Evolutionary conservation across 2,797 vertebrate genomes (phyloP).

Genomic region (Cossypha caffra): DNA sequence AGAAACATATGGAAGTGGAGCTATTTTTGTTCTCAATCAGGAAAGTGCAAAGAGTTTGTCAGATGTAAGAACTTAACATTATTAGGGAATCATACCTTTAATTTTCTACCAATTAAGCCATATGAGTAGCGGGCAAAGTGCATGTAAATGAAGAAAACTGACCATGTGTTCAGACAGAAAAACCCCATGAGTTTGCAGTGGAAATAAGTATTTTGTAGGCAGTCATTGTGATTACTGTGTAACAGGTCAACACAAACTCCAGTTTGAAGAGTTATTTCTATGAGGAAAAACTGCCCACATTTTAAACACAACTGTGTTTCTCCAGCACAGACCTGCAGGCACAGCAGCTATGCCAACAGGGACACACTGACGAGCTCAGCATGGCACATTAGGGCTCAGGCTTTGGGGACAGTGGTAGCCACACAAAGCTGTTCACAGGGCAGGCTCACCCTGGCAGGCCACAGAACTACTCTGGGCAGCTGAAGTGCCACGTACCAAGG

Average conservation of each 20-base stretch:
- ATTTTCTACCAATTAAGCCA: neutral
- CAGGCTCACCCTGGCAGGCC: neutral
- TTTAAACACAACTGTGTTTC: neutral
- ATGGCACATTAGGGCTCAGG: accelerated
- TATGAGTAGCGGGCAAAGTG: neutral
- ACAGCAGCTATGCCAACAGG: neutral
- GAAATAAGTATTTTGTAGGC: neutral
- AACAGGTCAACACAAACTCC: neutral
- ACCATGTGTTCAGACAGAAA: neutral
- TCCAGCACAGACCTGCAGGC: neutral
- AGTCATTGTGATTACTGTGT: neutral
- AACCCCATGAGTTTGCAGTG: neutral
- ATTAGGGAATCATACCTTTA: neutral
- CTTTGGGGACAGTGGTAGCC: accelerated
- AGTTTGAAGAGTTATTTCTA: neutral
- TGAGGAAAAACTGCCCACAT: neutral
- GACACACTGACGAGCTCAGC: neutral
- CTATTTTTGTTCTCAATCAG: slow-evolving; percentile 30
- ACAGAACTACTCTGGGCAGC: neutral
- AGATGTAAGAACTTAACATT: neutral
- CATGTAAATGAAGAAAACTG: neutral
- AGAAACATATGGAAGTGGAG: slow-evolving; percentile 27
- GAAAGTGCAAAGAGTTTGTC: neutral
- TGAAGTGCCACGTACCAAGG: neutral
- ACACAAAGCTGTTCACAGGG: neutral